Evolutionary conservation across 2,797 vertebrate genomes (phyloP), one percentile per base, ranked within the genome.

Genomic region (Acanthopagrus latus): DNA sequence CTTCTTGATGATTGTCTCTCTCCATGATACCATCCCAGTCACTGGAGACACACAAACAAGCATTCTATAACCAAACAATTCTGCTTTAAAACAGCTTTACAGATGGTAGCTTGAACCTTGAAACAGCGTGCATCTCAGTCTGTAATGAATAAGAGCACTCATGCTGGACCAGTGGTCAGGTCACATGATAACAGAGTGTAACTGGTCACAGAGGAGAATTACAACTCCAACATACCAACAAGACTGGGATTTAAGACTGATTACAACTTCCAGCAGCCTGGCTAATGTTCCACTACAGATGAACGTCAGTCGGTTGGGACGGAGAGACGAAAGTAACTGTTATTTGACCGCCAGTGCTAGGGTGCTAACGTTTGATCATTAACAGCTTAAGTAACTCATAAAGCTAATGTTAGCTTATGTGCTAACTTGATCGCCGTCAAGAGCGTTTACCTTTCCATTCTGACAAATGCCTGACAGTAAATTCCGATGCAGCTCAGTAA

Each of bases 11-110:
- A 91, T 77, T 86, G 72, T 88, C 90, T 84, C 65, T 89, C 78
- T 95, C 94, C 95, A 95, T 95, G 86, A 92, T 93, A 94, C 87
- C 95, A 95, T 95, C 79, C 88, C 92, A 95, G 71, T 90, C 51
- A 65, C 94, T 94, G 57, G 9, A 68, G 46, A 48, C 43, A 29
- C 33, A 9, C 33, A 9, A 44, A 63, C 59, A 29, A 50, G 38
- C 25, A 59, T 0, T 27, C 0, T 9, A 55, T 38, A 41, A 54
- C 14, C 6, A 44, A 20, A 33, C 25, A 43, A 74, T 13, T 52
- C 5, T 1, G 11, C 6, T 55, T 21, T 33, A 71, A 38, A 10
- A 46, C 12, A 29, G 46, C 2, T 29, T 14, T 12, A 38, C n/a
- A 44, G 16, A n/a, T 8, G 65, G 56, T 3, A 44, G 55, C 65